Conservation (phyloP, 2,113 vertebrate genomes). For the Astatoreochromis straeleni region DNA sequence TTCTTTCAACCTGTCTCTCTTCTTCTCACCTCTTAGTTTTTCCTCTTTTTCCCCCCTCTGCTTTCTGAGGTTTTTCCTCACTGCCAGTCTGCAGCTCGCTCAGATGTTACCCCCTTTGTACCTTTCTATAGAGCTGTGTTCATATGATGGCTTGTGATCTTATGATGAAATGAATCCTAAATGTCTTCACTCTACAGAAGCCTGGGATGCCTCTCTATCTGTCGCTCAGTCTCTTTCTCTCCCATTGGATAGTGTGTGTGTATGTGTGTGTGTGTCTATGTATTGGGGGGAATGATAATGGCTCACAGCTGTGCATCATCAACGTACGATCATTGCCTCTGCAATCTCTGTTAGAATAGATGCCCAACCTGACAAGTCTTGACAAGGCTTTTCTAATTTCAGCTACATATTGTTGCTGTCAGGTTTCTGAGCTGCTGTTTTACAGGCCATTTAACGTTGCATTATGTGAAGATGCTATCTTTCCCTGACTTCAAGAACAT, state of each 20-base stretch:
- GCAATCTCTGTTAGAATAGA: conserved; percentile 27
- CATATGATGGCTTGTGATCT: conserved; percentile 41
- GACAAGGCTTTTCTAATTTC: conserved; percentile 10
- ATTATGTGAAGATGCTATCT: neutral
- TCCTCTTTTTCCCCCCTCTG: neutral
- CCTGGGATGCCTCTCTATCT: neutral
- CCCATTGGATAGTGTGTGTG: neutral
- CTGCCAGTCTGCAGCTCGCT: neutral
- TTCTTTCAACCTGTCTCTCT: neutral
- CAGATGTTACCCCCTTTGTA: conserved; percentile 27
- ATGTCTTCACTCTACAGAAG: conserved; percentile 35
- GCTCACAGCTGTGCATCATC: conserved; percentile 32
- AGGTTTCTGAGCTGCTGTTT: neutral
- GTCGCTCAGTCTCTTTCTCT: neutral
- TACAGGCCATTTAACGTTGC: neutral
- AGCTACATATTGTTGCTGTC: neutral
- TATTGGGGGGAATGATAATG: conserved; percentile 1
- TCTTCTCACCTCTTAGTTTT: neutral
- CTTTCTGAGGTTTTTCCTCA: conserved; percentile 1
- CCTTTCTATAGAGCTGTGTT: conserved; percentile 9
- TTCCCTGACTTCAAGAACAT: neutral
- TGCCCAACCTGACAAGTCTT: conserved; percentile 7
- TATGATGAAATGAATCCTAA: conserved; percentile 51
- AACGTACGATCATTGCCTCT: conserved; percentile 14
- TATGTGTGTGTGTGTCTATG: neutral